phyloP scores from a whole-genome alignment of 2,113 vertebrate genomes.

The Acinonyx jubatus region DNA sequence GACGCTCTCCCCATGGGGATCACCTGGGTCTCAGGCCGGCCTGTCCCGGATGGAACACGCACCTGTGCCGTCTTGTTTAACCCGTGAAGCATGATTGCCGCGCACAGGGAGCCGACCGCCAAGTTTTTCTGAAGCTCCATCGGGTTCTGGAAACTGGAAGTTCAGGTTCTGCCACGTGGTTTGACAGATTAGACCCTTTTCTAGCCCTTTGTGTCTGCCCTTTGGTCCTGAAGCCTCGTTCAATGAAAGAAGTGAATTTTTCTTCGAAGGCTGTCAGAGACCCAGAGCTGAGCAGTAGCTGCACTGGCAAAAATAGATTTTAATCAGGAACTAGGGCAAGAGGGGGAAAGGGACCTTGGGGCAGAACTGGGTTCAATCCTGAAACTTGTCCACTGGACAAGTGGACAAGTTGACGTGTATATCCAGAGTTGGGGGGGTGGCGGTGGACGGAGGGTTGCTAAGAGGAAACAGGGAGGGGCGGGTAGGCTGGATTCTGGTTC shows the following conservation, averaged over 20 bases:
- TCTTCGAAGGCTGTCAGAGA: not conserved
- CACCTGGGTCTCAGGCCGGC: no score
- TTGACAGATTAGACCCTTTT: not conserved
- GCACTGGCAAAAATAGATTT: not conserved
- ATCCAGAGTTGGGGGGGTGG: accelerated
- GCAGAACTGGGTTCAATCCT: not conserved
- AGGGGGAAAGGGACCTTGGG: not conserved
- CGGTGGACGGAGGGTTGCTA: no score
- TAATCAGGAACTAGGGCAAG: not conserved
- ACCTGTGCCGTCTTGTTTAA: accelerated
- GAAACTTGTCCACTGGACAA: no score
- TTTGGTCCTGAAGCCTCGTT: not conserved
- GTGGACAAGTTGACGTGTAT: accelerated
- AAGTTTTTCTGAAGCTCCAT: not conserved
- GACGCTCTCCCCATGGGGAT: no score
- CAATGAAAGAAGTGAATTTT: not conserved
- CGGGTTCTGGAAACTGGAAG: not conserved
- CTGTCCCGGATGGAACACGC: accelerated
- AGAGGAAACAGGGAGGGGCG: not conserved
- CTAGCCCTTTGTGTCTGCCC: not conserved
- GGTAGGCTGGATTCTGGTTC: not conserved
- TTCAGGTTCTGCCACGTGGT: not conserved
- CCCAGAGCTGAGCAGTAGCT: not conserved
- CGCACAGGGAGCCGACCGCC: accelerated
- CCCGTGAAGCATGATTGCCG: not conserved